Evolutionary conservation across 2,888 invertebrate genomes (phyloP), one percentile per base, ranked within the genome.

Genomic region (Drosophila quinaria): DNA sequence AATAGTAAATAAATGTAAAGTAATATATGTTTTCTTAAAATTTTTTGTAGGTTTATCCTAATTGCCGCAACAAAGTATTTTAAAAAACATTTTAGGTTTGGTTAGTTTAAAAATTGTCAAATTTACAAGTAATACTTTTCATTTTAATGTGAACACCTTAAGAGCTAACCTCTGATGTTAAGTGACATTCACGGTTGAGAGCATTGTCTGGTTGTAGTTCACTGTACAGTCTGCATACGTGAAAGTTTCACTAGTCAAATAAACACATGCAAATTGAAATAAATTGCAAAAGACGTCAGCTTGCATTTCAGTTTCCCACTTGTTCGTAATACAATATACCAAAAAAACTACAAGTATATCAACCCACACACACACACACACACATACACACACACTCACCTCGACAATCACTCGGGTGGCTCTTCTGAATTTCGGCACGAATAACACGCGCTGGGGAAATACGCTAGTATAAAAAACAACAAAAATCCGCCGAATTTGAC

Each of bases 281-380:
- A 74, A 60, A 75, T 80, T 79, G 80, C 59, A 59, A 74, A 63
- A 56, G 54, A 49, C 47, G 75, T 79, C 75, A 74, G 52, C 44
- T 63, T 75, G 64, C 56, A 75, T 54, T 75, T 35, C 69, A 46
- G 44, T 61, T 71, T 33, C 41, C 37, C 11, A 33, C 42, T 41
- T 51, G 60, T n/a, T 25, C 25, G 80, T 55, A 59, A 75, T 47
- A 55, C 61, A 69, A 74, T 61, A 74, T 41, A 49, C 29, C 29
- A 29, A 29, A 29, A 29, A 51, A 37, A 25, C 19, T 19, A 52
- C 31, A 25, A 33, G 39, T 33, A 42, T 22, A 44, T 35, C 56
- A 47, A 22, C n/a, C 35, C 35, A 42, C 52, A n/a, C 52, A 25
- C 17, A 25, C 29, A 29, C 56, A 47, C 15, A 50, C 31, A 33